phyloP scores from a whole-genome alignment of 2,797 vertebrate genomes.

The Chelmon rostratus region DNA sequence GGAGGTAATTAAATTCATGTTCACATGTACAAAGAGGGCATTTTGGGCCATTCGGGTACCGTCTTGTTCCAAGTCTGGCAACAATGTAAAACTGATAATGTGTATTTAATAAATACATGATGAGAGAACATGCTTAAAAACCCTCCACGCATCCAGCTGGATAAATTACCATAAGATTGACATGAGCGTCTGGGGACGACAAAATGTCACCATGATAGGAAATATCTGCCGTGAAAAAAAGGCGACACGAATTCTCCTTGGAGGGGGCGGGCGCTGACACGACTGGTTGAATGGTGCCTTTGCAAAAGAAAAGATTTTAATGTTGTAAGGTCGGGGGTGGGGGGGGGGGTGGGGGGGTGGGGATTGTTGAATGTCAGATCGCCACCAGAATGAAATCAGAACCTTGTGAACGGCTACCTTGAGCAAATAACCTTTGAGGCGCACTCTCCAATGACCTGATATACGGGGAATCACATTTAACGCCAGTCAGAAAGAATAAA shows the following conservation, averaged over 20 bases:
- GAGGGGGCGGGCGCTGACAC: conserved; percentile 23
- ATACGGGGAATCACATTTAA: conserved; percentile 57
- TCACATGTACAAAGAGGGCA: conserved; percentile 9
- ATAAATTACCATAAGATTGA: conserved; percentile 65
- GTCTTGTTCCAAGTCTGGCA: not conserved
- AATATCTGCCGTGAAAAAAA: conserved; percentile 32
- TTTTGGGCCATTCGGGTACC: not conserved
- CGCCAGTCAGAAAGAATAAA: conserved; percentile 51
- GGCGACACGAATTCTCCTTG: conserved; percentile 19
- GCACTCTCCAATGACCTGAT: conserved; percentile 57
- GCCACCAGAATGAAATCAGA: conserved; percentile 43
- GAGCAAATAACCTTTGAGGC: conserved; percentile 60
- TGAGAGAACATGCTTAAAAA: conserved; percentile 17
- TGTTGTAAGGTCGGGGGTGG: conserved; percentile 50
- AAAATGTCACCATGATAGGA: conserved; percentile 70
- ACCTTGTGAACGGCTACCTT: conserved; percentile 24
- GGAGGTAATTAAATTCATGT: conserved; percentile 25
- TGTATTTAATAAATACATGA: conserved; percentile 34
- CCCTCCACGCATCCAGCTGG: conserved; percentile 32
- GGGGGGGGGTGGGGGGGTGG: conserved; percentile 33
- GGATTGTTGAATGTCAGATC: conserved; percentile 65
- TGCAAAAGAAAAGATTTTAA: conserved; percentile 60
- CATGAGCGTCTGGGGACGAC: conserved; percentile 49
- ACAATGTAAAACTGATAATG: conserved; percentile 9
- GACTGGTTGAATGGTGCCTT: conserved; percentile 40